Evolutionary conservation across 2,113 vertebrate genomes (phyloP), one percentile per base, ranked within the genome.

Genomic region (Tachysurus fulvidraco): DNA sequence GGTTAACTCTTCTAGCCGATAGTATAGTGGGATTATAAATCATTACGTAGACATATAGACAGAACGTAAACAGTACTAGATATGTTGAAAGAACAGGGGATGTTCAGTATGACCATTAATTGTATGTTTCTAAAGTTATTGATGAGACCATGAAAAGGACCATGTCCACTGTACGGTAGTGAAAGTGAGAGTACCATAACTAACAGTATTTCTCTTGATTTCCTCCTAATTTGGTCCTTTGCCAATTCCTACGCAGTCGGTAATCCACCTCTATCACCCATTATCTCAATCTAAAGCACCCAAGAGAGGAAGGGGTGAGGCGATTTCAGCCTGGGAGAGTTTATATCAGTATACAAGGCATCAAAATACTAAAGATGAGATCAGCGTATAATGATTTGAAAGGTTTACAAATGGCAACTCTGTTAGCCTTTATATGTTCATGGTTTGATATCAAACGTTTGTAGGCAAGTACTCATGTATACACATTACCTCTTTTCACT

Each of bases 261-360:
- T 41, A 69, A 14, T 19, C 67, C 0, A 17, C 13, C 28, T 28
- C 30, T 0, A 71, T 71, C 64, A 67, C 12, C 21, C 21, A 50
- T 25, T 21, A 52, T 44, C 73, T 6, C 30, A 19, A 57, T 79
- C 76, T 30, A 19, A 36, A 21, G n/a, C 52, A 41, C 55, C 78
- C 78, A 23, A 8, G 78, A 60, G 30, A 81, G 55, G 78, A 60
- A 81, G 21, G 78, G 78, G 78, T 8, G 55, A 60, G 55, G 78
- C 30, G 5, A 78, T 36, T 57, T 55, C n/a, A 30, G 14, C 25
- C 52, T 11, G n/a, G 17, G 3, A 78, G 52, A 55, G 16, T 21
- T 77, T 25, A 10, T 19, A 77, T 79, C 52, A 30, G 28, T 12
- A 21, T 2, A 13, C 14, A 30, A 55, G 54, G 0, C 28, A 59